Evolutionary conservation across 53 echinoderm and acorn worm species (phyloP).

Genomic region (Actinopyga echinites): DNA sequence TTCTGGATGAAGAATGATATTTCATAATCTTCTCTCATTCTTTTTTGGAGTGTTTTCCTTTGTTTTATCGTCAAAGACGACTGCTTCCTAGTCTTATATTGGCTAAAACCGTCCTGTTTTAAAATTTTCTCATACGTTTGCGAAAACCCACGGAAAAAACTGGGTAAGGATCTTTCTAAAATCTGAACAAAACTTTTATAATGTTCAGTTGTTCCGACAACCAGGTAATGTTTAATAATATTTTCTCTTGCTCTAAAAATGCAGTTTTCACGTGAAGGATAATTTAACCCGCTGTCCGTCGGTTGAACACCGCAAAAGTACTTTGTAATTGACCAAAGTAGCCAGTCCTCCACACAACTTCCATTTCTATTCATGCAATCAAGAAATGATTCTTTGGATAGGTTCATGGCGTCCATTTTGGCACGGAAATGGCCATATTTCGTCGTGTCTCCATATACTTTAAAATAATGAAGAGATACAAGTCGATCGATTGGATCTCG

Average conservation of each 20-base stretch:
- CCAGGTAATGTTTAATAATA: neutral
- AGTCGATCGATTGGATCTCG: constrained; percentile 14
- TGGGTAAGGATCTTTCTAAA: neutral
- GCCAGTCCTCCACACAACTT: neutral
- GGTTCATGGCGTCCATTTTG: constrained; percentile 14
- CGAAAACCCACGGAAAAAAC: neutral
- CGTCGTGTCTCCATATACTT: constrained; percentile 10
- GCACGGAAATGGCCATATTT: neutral
- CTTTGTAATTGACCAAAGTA: too few species aligned
- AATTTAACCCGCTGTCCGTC: too few species aligned
- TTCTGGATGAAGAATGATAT: too few species aligned
- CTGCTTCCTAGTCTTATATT: too few species aligned
- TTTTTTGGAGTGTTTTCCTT: too few species aligned
- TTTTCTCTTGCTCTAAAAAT: neutral
- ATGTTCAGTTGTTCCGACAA: neutral
- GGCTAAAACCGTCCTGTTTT: too few species aligned
- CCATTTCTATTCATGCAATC: neutral
- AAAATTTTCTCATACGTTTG: neutral
- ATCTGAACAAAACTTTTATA: neutral
- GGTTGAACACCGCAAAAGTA: too few species aligned
- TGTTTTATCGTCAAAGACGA: too few species aligned
- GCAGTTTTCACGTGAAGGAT: too few species aligned
- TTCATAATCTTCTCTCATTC: too few species aligned
- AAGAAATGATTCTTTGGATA: constrained; percentile 3
- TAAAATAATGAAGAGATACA: constrained; percentile 23